A percentile compares a stretch with the other conserved stretches of the same genome.
phyloP scores from a whole-genome alignment of 1,140 invertebrate species.

The Aethina tumida region DNA sequence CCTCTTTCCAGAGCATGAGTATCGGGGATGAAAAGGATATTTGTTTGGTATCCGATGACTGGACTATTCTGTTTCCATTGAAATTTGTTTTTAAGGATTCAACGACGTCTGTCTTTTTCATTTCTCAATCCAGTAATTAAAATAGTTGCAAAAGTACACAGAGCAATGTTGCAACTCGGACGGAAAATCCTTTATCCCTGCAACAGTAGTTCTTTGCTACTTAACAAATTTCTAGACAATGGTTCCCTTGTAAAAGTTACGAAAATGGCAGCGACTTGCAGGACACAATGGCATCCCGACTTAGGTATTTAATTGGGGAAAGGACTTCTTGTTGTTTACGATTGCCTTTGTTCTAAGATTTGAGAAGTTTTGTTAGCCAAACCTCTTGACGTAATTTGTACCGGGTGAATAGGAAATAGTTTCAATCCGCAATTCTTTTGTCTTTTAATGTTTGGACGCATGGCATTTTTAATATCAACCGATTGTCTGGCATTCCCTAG shows the following conservation, averaged over 20 bases:
- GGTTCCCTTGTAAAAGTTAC: slow-evolving; percentile 23
- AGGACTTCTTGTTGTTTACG: slow-evolving; percentile 27
- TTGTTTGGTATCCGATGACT: too few species aligned
- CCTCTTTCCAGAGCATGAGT: too few species aligned
- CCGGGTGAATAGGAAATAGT: too few species aligned
- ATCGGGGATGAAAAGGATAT: too few species aligned
- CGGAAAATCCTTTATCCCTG: slow-evolving; percentile 19
- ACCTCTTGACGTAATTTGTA: slow-evolving; percentile 11
- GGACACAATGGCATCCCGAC: slow-evolving; percentile 16
- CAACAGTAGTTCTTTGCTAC: slow-evolving; percentile 19
- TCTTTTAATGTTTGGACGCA: too few species aligned
- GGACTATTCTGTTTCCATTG: too few species aligned
- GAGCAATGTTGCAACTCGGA: slow-evolving; percentile 8
- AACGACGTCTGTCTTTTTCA: slow-evolving; percentile 9
- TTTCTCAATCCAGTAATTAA: slow-evolving; percentile 19
- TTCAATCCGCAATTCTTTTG: too few species aligned
- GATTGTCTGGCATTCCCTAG: too few species aligned
- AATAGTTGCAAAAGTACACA: slow-evolving; percentile 16
- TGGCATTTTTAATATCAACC: too few species aligned
- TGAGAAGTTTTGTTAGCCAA: slow-evolving; percentile 13
- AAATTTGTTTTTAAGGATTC: slow-evolving; percentile 4
- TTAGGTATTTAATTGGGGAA: slow-evolving; percentile 27
- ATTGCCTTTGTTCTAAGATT: slow-evolving; percentile 25
- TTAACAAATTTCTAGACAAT: slow-evolving; percentile 19
- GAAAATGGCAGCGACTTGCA: slow-evolving; percentile 20